These are phyloP conservation scores for Polydesmus complanatus DNA, from an alignment of 2,888 invertebrate genomes.

Conservation along the genomic window DNA sequence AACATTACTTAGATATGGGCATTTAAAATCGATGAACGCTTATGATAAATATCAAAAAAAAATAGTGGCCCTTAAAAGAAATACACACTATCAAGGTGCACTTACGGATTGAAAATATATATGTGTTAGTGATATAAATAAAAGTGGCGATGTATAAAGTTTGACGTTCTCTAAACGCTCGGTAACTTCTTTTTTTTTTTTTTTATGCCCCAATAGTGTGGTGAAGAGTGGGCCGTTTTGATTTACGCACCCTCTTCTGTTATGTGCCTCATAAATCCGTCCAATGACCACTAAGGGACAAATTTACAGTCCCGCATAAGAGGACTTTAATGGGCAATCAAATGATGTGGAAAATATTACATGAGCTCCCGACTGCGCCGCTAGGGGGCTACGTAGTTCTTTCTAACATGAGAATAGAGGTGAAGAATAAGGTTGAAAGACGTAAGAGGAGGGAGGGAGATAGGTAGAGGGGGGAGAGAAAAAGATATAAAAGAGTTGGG, in stretches of 20 bases:
- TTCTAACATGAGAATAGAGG: background rate
- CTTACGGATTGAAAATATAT: no score
- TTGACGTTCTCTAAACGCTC: background rate
- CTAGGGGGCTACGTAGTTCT: background rate
- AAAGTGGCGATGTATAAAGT: background rate
- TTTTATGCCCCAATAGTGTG: background rate
- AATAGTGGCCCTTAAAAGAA: no score
- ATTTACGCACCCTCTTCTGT: slow-evolving; percentile 12
- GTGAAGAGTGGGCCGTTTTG: slow-evolving; percentile 4
- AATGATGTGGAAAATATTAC: slow-evolving; percentile 19
- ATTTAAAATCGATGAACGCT: background rate
- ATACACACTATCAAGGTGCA: no score
- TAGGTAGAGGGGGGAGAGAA: background rate
- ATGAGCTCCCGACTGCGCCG: slow-evolving; percentile 13
- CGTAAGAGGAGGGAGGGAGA: background rate
- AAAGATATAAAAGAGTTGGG: background rate
- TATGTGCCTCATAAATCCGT: slow-evolving; percentile 17
- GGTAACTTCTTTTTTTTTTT: background rate
- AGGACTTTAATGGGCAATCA: slow-evolving; percentile 19
- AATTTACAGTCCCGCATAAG: slow-evolving; percentile 19
- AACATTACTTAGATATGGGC: background rate
- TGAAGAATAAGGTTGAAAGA: background rate
- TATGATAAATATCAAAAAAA: background rate
- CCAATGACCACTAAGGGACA: slow-evolving; percentile 19
- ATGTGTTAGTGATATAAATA: no score